These are phyloP conservation scores for Protonibea diacanthus DNA, from an alignment of 2,797 vertebrate genomes.

Conservation along the genomic window DNA sequence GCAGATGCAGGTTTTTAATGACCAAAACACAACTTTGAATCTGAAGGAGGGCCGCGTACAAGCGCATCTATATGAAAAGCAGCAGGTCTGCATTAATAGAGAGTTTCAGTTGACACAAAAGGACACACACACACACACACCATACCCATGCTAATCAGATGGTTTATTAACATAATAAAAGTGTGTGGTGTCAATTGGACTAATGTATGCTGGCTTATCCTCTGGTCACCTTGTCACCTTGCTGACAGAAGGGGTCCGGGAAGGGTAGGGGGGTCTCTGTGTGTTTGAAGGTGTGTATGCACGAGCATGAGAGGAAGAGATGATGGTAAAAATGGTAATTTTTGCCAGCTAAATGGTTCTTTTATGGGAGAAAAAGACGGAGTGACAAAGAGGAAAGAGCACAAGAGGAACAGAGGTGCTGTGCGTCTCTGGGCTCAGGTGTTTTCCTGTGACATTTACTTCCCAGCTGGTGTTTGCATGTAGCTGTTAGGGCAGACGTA, in stretches of 20 bases:
- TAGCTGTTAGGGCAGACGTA: conserved; percentile 41
- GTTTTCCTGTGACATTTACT: conserved; percentile 60
- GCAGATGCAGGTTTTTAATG: not conserved
- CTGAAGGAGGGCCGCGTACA: not conserved
- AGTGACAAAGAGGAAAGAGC: not conserved
- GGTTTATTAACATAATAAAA: conserved; percentile 69
- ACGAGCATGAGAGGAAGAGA: not conserved
- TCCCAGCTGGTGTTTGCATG: conserved; percentile 53
- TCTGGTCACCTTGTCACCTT: conserved; percentile 65
- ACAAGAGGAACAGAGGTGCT: not conserved
- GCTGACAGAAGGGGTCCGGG: conserved; percentile 53
- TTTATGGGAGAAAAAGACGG: not conserved
- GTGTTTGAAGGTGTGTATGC: conserved; percentile 10
- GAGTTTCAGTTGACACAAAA: conserved; percentile 5
- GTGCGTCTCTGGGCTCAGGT: conserved; percentile 35
- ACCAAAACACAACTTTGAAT: not conserved
- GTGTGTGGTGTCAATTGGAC: conserved; percentile 53
- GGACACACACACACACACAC: conserved; percentile 21
- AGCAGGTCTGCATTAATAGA: conserved; percentile 29
- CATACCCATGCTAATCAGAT: conserved; percentile 47
- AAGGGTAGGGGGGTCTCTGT: conserved; percentile 10
- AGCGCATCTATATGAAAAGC: conserved; percentile 8
- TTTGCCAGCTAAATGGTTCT: conserved; percentile 3
- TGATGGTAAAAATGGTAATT: not conserved
- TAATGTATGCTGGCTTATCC: conserved; percentile 66